Conservation (phyloP, 2,888 invertebrate genomes). For the Rotaria sp. region DNA sequence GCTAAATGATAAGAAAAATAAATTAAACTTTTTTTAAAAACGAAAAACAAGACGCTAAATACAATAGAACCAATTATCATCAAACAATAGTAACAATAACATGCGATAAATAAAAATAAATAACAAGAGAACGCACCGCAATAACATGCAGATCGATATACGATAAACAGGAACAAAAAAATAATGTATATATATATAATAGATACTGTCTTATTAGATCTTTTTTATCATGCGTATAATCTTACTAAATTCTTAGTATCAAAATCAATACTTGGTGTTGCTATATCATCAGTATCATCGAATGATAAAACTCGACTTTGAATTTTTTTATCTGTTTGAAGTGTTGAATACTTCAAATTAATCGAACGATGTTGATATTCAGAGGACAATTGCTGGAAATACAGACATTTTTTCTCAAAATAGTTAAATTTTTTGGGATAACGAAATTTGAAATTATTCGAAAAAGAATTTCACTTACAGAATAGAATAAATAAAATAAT, state of each 20-base stretch:
- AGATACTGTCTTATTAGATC: not conserved
- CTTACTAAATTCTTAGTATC: not conserved
- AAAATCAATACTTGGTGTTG: not conserved
- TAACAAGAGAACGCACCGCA: not conserved
- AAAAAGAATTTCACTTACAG: too few relatives aligned
- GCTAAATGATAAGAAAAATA: not conserved
- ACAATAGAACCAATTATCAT: not conserved
- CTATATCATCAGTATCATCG: conserved; percentile 8
- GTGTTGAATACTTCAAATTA: conserved; percentile 4
- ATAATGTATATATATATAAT: not conserved
- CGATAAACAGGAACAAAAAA: not conserved
- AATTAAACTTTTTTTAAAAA: not conserved
- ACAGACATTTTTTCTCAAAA: not conserved
- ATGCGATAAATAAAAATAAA: not conserved
- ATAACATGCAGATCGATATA: not conserved
- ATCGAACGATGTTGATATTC: not conserved
- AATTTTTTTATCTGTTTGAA: not conserved
- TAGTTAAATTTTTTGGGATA: too few relatives aligned
- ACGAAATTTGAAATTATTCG: too few relatives aligned
- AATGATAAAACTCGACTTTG: conserved; percentile 21
- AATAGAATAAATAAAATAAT: not conserved
- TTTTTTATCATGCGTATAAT: not conserved
- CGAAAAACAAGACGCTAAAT: not conserved
- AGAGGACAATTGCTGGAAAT: conserved; percentile 10
- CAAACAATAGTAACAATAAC: not conserved